phyloP scores from a whole-genome alignment of 2,888 invertebrate species.

The Cataglyphis albicans region DNA sequence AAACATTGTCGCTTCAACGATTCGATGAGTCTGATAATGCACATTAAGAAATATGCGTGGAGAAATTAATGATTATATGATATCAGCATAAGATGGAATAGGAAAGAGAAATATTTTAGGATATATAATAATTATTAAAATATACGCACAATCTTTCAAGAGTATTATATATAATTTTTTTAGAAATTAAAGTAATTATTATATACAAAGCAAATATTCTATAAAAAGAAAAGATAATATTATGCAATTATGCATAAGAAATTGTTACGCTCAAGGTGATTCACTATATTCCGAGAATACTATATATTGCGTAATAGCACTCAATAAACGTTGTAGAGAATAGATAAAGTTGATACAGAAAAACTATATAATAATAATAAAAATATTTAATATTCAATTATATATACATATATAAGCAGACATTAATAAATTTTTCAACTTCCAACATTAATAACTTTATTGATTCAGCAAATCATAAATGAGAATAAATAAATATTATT shows the following conservation, averaged over 20 bases:
- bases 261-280: neutral
- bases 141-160: neutral
- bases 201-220: neutral
- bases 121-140: neutral
- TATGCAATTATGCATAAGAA: neutral
- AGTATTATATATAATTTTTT: neutral
- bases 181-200: neutral
- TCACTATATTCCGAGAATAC: neutral
- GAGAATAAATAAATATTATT: conserved; percentile 5
- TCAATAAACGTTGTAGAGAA: neutral
- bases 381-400: neutral
- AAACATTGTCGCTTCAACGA: neutral
- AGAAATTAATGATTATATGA: neutral
- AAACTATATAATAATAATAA: neutral
- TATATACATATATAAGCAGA: no score
- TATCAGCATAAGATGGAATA: neutral
- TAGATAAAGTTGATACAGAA: neutral
- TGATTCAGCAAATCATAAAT: neutral
- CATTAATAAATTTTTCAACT: no score
- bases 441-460: neutral
- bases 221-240: neutral
- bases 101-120: neutral
- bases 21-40: neutral
- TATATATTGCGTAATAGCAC: neutral
- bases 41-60: neutral